Evolutionary conservation across 2,888 invertebrate genomes (phyloP), one percentile per base, ranked within the genome.

Genomic region (Cyaniris semiargus): DNA sequence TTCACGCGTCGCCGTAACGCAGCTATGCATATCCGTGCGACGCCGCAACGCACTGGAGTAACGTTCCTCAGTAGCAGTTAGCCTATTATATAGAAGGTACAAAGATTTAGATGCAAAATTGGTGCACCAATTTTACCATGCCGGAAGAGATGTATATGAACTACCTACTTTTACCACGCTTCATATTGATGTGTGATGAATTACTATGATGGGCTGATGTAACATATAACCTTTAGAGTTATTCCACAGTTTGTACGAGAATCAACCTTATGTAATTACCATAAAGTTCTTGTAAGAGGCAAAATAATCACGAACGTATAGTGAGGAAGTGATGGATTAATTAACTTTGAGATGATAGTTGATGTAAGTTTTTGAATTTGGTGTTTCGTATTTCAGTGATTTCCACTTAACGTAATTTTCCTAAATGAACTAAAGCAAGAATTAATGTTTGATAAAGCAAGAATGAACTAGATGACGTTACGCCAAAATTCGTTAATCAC

Each of bases 281-380:
- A 3, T 48, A 15, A 15, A 18, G 53, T 1, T 53, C 18, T 53
- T 18, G 5, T 4, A 15, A 15, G 48, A 53, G 53, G 53, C 18
- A 53, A 53, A 53, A 53, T 53, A 18, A 53, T 53, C 0, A 18
- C 18, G 53, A 53, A 5, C 53, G 53, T 53, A 18, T 4, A 4
- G 21, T 10, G 23, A 23, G 60, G 60, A 23, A 60, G 60, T 23
- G 60, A 60, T 23, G 13, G 60, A 60, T 23, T 13, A 60, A 60
- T 60, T 60, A 60, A 23, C 60, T 60, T 21, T 23, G 60, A 60
- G 23, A 60, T 60, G 10, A 60, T 58, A 60, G 60, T 60, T 23
- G 60, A 60, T 60, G 60, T 23, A 23, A 23, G 13, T 60, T 13
- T 60, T 13, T 60, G 3, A 58, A 56, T 58, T 58, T 21, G 58